Percentiles rank a stretch among this genome's conserved stretches.
Conservation (phyloP, 2,888 invertebrate species). For the Zonitis immaculata region DNA sequence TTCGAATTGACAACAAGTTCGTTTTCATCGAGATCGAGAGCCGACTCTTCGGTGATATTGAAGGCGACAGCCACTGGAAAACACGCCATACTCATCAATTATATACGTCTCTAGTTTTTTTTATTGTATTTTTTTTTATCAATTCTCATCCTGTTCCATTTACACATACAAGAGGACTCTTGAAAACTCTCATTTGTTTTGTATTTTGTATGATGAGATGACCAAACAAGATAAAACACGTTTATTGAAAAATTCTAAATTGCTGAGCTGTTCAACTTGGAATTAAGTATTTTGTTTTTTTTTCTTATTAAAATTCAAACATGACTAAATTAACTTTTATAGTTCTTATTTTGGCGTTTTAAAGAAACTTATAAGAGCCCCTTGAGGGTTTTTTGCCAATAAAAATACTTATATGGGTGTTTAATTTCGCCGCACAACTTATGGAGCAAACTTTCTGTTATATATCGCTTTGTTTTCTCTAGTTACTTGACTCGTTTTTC, state of each 20-base stretch:
- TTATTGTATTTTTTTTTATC: neutral
- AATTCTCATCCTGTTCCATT: slow-evolving; percentile 10
- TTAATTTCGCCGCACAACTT: neutral
- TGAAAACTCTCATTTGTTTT: slow-evolving; percentile 24
- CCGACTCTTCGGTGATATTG: slow-evolving; percentile 53
- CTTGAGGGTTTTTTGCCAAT: neutral
- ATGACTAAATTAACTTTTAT: too few species aligned
- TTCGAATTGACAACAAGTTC: slow-evolving; percentile 53
- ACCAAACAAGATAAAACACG: slow-evolving; percentile 33
- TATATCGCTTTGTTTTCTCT: neutral
- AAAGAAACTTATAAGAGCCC: neutral
- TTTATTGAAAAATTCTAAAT: neutral
- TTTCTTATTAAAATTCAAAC: too few species aligned
- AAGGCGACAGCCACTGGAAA: slow-evolving; percentile 43
- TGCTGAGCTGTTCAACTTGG: too few species aligned
- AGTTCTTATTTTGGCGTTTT: too few species aligned
- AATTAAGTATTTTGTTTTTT: too few species aligned
- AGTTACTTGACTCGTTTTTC: neutral
- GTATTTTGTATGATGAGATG: slow-evolving; percentile 25
- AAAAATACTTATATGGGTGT: neutral
- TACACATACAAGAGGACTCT: slow-evolving; percentile 14
- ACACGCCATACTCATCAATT: slow-evolving; percentile 3
- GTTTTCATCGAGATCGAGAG: slow-evolving; percentile 50
- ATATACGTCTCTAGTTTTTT: too few species aligned
- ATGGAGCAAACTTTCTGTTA: neutral